phyloP scores from a whole-genome alignment of 1,140 invertebrate genomes.

The Phocides pigmalion region DNA sequence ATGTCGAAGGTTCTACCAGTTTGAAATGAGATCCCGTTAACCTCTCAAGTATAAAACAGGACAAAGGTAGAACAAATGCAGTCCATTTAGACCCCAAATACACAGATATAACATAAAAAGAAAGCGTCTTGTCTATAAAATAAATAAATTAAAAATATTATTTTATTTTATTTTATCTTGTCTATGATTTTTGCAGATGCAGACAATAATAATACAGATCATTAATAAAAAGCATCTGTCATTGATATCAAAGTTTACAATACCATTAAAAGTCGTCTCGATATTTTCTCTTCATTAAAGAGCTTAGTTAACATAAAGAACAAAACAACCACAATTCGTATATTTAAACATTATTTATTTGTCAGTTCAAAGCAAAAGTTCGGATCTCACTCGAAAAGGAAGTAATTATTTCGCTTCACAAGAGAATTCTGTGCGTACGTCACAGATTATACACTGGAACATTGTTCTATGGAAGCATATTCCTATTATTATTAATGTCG shows the following conservation, averaged over 20 bases:
- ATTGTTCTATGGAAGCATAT: not conserved
- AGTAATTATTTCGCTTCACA: slow-evolving; percentile 27
- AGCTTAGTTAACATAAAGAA: slow-evolving; percentile 14
- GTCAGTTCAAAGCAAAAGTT: slow-evolving; percentile 33
- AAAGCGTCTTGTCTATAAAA: no score
- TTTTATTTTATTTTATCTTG: no score
- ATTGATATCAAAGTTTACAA: slow-evolving; percentile 17
- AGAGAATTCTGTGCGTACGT: slow-evolving; percentile 12
- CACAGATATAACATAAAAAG: no score
- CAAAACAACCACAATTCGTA: slow-evolving; percentile 25
- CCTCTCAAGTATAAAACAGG: no score
- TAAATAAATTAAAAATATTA: no score
- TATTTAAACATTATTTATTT: slow-evolving; percentile 32
- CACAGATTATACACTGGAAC: not conserved
- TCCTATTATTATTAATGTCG: slow-evolving; percentile 9
- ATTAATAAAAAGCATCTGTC: no score
- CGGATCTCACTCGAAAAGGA: slow-evolving; percentile 9
- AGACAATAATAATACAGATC: no score
- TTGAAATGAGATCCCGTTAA: no score
- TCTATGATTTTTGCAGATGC: no score
- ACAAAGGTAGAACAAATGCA: no score
- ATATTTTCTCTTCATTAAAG: slow-evolving; percentile 16
- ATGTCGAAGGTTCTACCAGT: no score
- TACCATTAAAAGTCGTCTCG: not conserved
- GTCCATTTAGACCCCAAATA: no score